phyloP scores from a whole-genome alignment of 2,113 vertebrate genomes.

The Petaurus breviceps region DNA sequence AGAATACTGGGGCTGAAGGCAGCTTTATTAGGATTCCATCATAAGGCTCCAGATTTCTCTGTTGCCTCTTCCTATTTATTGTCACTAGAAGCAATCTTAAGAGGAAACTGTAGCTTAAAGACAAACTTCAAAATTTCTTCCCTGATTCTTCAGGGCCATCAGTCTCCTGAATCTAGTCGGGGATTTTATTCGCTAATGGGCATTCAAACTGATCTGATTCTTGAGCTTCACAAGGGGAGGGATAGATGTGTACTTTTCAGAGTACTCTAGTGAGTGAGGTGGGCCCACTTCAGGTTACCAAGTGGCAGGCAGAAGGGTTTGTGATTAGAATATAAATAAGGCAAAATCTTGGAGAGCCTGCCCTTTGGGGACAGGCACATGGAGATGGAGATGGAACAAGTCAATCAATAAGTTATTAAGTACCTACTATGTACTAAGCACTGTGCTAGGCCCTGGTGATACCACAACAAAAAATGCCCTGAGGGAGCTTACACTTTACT shows the following conservation, averaged over 20 bases:
- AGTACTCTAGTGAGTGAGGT: background rate
- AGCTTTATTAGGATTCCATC: too few species aligned
- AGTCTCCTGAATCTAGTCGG: background rate
- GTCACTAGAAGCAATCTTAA: background rate
- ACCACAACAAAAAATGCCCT: background rate
- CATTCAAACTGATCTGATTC: background rate
- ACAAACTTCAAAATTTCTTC: background rate
- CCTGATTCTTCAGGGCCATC: background rate
- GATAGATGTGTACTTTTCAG: background rate
- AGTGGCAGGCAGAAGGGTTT: background rate
- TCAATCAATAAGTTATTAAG: background rate
- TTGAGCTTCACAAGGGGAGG: background rate
- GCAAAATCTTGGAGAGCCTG: constrained; percentile 14
- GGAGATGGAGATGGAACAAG: background rate
- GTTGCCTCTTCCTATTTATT: background rate
- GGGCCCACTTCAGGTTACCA: background rate
- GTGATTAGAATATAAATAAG: background rate
- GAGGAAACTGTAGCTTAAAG: constrained; percentile 35
- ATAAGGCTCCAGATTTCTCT: background rate
- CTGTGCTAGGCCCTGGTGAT: background rate
- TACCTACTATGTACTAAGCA: background rate
- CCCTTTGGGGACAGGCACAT: background rate
- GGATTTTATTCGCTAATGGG: background rate
- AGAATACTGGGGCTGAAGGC: too few species aligned
- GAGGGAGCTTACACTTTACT: background rate